Evolutionary conservation across 2,113 vertebrate species (phyloP).

Genomic region (Albula glossodonta): DNA sequence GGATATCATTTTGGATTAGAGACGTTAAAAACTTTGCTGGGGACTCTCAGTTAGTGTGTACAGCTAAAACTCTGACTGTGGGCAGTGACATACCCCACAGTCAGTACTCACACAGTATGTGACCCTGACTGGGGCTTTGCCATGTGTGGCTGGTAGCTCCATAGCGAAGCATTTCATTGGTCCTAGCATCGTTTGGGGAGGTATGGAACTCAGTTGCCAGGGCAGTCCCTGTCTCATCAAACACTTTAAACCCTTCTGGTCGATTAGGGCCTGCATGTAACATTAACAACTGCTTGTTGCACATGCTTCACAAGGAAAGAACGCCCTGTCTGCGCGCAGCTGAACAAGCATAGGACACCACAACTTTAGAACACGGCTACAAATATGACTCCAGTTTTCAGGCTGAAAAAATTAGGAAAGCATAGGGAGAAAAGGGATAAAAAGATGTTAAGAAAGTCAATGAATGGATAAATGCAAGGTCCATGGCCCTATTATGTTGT

Average conservation of each 20-base stretch:
- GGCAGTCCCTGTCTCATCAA: background rate
- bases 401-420: too few relatives aligned
- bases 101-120: too few relatives aligned
- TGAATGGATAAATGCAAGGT: background rate
- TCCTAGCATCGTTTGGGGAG: background rate
- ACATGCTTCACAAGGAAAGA: background rate
- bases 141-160: background rate
- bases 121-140: background rate
- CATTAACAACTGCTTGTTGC: background rate
- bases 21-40: too few relatives aligned
- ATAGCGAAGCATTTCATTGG: background rate
- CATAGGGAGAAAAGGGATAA: background rate
- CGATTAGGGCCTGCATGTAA: background rate
- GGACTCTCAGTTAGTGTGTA: too few relatives aligned
- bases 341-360: background rate
- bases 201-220: background rate
- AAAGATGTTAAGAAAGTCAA: background rate
- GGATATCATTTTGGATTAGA: too few relatives aligned
- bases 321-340: background rate
- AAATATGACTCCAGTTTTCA: background rate
- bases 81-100: too few relatives aligned
- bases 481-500: background rate
- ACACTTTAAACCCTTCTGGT: background rate
- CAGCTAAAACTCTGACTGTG: too few relatives aligned
- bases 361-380: background rate